These are phyloP conservation scores for Helleia helle DNA, from an alignment of 2,888 invertebrate species.

Conservation along the genomic window DNA sequence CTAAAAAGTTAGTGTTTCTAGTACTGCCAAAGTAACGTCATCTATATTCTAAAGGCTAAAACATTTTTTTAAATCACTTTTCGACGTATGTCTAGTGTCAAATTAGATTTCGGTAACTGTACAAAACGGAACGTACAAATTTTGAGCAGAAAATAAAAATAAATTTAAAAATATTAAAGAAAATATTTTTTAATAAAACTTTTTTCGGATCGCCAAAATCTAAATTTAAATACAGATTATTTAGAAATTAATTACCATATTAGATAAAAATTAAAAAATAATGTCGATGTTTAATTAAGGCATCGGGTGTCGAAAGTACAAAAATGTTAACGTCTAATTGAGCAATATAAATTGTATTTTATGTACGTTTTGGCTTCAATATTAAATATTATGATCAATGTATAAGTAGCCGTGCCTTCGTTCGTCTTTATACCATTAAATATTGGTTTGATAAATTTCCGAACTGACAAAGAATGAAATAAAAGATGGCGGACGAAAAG, in stretches of 20 bases:
- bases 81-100: constrained; percentile 71
- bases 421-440: constrained; percentile 57
- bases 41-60: constrained; percentile 61
- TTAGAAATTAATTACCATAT: constrained; percentile 62
- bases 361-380: constrained; percentile 68
- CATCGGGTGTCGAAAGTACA: constrained; percentile 72
- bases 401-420: constrained; percentile 71
- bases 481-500: constrained; percentile 25
- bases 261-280: constrained; percentile 33
- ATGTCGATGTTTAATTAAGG: constrained; percentile 68
- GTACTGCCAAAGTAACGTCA: constrained; percentile 73
- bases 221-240: constrained; percentile 70
- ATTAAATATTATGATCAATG: constrained; percentile 45
- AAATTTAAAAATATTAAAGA: constrained; percentile 47
- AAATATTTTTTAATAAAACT: constrained; percentile 72
- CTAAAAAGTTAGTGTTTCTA: constrained; percentile 72
- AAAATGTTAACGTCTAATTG: constrained; percentile 60
- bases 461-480: constrained; percentile 26
- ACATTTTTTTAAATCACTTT: constrained; percentile 61
- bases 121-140: constrained; percentile 72
- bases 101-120: constrained; percentile 71
- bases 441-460: constrained; percentile 25
- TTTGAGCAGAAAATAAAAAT: constrained; percentile 59
- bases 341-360: constrained; percentile 56
- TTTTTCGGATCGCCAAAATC: constrained; percentile 71